phyloP scores from a whole-genome alignment of 2,888 invertebrate species.

The Caenorhabditis imperialis region DNA sequence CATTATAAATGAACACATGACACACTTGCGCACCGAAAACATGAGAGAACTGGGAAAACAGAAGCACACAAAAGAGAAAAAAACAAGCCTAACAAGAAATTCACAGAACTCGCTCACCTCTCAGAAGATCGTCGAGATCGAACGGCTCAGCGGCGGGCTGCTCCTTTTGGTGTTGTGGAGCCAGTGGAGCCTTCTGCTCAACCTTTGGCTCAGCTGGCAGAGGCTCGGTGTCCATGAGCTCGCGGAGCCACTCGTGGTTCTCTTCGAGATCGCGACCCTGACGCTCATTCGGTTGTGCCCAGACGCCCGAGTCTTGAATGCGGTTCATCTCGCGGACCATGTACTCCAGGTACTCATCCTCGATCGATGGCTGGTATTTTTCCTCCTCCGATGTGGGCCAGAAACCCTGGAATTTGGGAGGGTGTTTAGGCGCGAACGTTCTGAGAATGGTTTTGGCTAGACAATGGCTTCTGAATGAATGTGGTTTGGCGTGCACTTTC shows the following conservation, averaged over 20 bases:
- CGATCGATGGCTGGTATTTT: neutral
- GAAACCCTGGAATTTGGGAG: too few relatives aligned
- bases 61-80: too few relatives aligned
- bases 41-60: too few relatives aligned
- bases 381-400: slow-evolving; percentile 1
- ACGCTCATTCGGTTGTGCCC: neutral
- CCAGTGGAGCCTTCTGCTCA: slow-evolving; percentile 5
- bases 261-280: slow-evolving; percentile 10
- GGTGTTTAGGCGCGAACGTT: too few relatives aligned
- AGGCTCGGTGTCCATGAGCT: neutral
- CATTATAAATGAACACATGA: slow-evolving; percentile 43
- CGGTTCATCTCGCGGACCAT: slow-evolving; percentile 18
- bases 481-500: too few relatives aligned
- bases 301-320: slow-evolving; percentile 5
- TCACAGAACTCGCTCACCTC: slow-evolving; percentile 19
- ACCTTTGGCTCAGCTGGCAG: neutral
- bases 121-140: slow-evolving; percentile 30
- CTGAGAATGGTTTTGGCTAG: too few relatives aligned
- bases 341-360: slow-evolving; percentile 25
- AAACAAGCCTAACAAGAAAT: too few relatives aligned
- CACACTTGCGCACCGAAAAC: slow-evolving; percentile 1
- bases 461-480: too few relatives aligned
- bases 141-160: slow-evolving; percentile 14
- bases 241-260: neutral
- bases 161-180: slow-evolving; percentile 2